Conservation (phyloP, 1,140 invertebrate species). For the Phortica variegata region DNA sequence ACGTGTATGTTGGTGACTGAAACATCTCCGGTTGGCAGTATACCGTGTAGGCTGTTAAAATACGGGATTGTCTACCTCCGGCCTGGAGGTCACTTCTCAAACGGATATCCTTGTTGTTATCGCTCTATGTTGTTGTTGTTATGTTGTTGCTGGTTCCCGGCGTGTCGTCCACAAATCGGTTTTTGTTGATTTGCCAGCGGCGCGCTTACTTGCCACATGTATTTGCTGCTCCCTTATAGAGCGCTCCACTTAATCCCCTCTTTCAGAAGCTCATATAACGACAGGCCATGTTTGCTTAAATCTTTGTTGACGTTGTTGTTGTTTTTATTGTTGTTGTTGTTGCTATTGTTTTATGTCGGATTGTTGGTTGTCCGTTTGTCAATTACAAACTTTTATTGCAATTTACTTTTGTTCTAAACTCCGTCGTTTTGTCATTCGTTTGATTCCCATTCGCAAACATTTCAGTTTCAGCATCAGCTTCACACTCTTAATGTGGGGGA, state of each 20-base stretch:
- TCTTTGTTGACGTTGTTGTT: constrained; percentile 17
- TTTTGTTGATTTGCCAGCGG: constrained; percentile 49
- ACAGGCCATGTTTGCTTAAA: constrained; percentile 14
- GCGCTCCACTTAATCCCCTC: constrained; percentile 5
- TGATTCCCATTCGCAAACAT: too few relatives aligned
- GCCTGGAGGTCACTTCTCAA: constrained; percentile 21
- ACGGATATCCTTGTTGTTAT: constrained; percentile 25
- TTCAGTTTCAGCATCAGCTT: too few relatives aligned
- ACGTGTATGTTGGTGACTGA: constrained; percentile 44
- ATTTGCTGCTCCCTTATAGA: constrained; percentile 8
- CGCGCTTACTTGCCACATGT: constrained; percentile 38
- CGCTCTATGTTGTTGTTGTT: constrained; percentile 40
- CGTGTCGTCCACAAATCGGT: constrained; percentile 31
- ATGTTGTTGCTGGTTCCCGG: constrained; percentile 10
- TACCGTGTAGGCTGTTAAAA: too few relatives aligned
- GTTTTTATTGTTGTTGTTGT: constrained; percentile 9
- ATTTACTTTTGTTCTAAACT: constrained; percentile 52
- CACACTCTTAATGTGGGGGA: too few relatives aligned
- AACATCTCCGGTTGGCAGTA: constrained; percentile 13
- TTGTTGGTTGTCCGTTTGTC: constrained; percentile 54
- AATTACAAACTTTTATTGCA: constrained; percentile 55
- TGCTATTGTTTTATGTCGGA: constrained; percentile 36
- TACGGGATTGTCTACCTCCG: not conserved
- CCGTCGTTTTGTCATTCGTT: constrained; percentile 2
- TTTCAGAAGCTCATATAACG: constrained; percentile 11